phyloP scores from a whole-genome alignment of 2,888 invertebrate species.

The Myathropa florea region DNA sequence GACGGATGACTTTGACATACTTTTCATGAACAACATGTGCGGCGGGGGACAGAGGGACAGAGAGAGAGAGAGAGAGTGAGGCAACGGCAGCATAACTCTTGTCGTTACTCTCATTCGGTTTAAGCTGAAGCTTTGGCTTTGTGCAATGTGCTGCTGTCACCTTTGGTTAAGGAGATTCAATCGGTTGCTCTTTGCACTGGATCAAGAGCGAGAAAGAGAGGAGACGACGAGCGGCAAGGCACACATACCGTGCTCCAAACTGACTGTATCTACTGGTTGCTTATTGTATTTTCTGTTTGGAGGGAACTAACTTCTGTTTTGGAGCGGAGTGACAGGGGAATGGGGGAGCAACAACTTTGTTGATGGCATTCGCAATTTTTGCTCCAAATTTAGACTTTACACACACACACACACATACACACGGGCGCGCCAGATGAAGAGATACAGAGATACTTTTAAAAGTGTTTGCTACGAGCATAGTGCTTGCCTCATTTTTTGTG shows the following conservation, averaged over 20 bases:
- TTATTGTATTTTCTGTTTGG: neutral
- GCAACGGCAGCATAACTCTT: slow-evolving; percentile 15
- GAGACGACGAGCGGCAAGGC: slow-evolving; percentile 1
- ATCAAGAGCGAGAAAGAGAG: slow-evolving; percentile 29
- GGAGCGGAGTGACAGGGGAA: neutral
- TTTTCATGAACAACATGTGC: slow-evolving; percentile 16
- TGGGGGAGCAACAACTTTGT: neutral
- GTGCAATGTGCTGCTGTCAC: slow-evolving; percentile 32
- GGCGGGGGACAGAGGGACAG: neutral
- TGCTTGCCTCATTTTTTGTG: slow-evolving; percentile 7
- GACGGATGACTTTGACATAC: slow-evolving; percentile 71
- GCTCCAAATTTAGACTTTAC: slow-evolving; percentile 64
- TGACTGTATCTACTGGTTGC: slow-evolving; percentile 57
- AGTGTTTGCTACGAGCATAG: slow-evolving; percentile 43
- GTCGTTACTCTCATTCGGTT: slow-evolving; percentile 34
- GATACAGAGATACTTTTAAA: slow-evolving; percentile 37
- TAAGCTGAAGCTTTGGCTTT: slow-evolving; percentile 40
- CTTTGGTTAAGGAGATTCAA: slow-evolving; percentile 15
- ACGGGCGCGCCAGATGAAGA: neutral
- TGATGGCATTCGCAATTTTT: slow-evolving; percentile 43
- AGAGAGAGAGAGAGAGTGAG: neutral
- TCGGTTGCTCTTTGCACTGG: slow-evolving; percentile 55
- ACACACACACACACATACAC: slow-evolving; percentile 15
- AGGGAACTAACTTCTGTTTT: neutral
- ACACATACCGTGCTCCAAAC: slow-evolving; percentile 54